Evolutionary conservation across 2,797 vertebrate genomes (phyloP).

Genomic region (Macropus fuliginosus): DNA sequence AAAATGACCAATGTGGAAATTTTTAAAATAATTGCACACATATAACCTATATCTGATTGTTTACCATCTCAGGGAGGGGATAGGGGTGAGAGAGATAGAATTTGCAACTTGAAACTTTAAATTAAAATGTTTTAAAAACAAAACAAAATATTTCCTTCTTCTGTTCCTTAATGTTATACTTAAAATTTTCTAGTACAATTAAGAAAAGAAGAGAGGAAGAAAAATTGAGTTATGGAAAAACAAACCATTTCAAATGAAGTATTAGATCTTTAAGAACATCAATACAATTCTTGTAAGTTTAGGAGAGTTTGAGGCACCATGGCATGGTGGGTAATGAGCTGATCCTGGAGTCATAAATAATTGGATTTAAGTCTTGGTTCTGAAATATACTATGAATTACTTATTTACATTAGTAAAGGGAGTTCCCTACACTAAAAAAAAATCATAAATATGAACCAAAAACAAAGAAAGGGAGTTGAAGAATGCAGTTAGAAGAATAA

Average conservation of each 20-base stretch:
- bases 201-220: background rate
- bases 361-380: background rate
- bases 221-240: slow-evolving; percentile 6
- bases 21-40: no score
- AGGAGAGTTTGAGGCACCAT: background rate
- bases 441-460: background rate
- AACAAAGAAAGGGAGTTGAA: background rate
- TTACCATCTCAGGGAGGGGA: background rate
- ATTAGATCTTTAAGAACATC: slow-evolving; percentile 27
- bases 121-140: background rate
- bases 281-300: background rate
- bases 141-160: background rate
- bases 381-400: background rate
- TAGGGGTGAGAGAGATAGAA: background rate
- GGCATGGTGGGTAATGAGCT: background rate
- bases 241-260: slow-evolving; percentile 37
- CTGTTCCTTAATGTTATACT: background rate
- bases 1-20: no score
- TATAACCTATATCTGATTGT: background rate
- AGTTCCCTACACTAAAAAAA: background rate
- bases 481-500: background rate
- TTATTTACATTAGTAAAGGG: background rate
- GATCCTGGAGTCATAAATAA: background rate
- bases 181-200: background rate
- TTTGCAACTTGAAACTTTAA: background rate